Evolutionary conservation across 2,113 vertebrate genomes (phyloP), one percentile per base, ranked within the genome.

Genomic region (Micronisus gabar): DNA sequence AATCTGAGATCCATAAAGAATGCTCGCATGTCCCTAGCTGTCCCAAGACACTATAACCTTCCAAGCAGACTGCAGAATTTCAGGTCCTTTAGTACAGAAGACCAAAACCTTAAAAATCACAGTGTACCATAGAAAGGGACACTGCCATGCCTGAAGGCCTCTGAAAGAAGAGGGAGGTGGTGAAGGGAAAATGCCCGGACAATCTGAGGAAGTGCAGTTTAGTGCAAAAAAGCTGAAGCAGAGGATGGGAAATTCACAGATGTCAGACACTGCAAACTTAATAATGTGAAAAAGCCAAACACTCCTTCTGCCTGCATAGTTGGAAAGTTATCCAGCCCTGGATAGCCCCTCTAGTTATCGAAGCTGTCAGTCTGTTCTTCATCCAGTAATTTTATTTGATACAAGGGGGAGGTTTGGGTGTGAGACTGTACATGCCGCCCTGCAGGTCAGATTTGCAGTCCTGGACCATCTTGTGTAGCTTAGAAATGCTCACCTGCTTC

Each of bases 351-450:
- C 38, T 70, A 38, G 13, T 53, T 48, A 55, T 38, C 5, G 2
- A 91, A 72, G 10, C 5, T 52, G 13, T 70, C 26, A 30, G 29
- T 32, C 50, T 56, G 15, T 0, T 50, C 82, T 73, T 73, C 13
- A 65, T 68, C 88, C 34, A n/a, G 32, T 23, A 62, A 41, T 62
- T 67, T 74, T 30, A 45, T 63, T 71, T 80, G 23, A 52, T 75
- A 9, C 6, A 74, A 87, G 41, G 10, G 21, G 16, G 7, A 78
- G 45, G 27, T 34, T 45, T 40, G 34, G 27, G 12, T 56, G 21
- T 74, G n/a, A 86, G n/a, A 32, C 38, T 62, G 10, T 36, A 15
- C 0, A 0, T 25, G 6, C 11, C 47, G 16, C 4, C 32, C 70
- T 45, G 13, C 9, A 32, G 12, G 11, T 74, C 26, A 43, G 6